Base-by-base conservation (phyloP, 37 sponge, comb jelly and placozoan species). In the Crambe crambe region DNA sequence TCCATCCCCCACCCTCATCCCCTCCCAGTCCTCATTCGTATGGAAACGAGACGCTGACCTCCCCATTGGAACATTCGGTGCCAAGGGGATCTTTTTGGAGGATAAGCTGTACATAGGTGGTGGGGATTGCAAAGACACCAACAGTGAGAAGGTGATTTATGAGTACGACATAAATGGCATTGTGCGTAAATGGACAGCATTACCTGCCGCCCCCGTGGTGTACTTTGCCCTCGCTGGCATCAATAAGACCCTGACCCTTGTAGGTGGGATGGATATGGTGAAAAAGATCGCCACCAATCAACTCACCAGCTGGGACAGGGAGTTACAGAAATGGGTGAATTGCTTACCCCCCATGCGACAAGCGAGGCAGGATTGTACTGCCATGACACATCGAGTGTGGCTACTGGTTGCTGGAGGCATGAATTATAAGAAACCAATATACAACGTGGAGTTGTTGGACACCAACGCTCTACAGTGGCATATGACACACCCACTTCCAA, bases 61-160 rank as follows among this genome's bases (percentile, higher is more conserved):
- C 34, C 79, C 86, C 26, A 27, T 22, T 34, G 86, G 86, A 0
- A 78, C 37, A 39, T 76, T 25, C 56, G 62, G 66, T n/a, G 63
- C 73, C 5, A 59, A 42, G 36, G 86, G 73, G 15, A 34, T 85
- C 35, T 6, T 85, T 6, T 9, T 85, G 29, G 86, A 78, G 0
- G 86, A 72, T 26, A 85, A 85, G 40, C 37, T 85, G 63, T 85
- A 85, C 40, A 42, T 85, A 42, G 86, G 86, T 20, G 86, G 86
- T 22, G 86, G 86, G 42, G 79, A 78, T 26, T 42, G 58, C 29
- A 77, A 78, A 44, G 72, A 81, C 20, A 36, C 18, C 20, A 56
- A 30, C 18, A 27, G 34, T 31, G 86, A 85, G 26, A 23, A 79
- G 5, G 51, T 85, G 30, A 56, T 85, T 23, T 58, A 78, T 37